These are phyloP conservation scores for Delia radicum DNA, from an alignment of 1,140 invertebrate genomes.

Conservation along the genomic window DNA sequence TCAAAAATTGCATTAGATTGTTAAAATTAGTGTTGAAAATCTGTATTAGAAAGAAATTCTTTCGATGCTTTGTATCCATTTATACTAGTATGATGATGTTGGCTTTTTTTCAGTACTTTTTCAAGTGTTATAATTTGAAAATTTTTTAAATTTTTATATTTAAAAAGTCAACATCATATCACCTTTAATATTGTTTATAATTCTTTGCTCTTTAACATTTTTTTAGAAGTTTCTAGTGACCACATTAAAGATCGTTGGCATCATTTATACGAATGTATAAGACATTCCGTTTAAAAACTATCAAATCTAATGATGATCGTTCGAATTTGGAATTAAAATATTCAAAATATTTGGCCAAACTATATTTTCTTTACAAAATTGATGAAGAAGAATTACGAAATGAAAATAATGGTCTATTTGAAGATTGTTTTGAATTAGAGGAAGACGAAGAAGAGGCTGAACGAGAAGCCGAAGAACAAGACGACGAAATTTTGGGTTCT, in stretches of 20 bases:
- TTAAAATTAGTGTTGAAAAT: too few species aligned
- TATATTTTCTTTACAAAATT: constrained; percentile 51
- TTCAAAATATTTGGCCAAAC: constrained; percentile 47
- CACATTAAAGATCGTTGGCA: constrained; percentile 49
- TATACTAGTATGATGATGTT: too few species aligned
- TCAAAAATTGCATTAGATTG: too few species aligned
- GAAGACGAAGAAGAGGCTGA: background rate
- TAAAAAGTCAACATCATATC: too few species aligned
- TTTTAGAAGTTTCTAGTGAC: constrained; percentile 32
- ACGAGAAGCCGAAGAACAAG: background rate
- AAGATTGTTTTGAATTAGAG: constrained; percentile 7
- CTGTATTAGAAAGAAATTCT: too few species aligned
- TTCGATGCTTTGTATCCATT: too few species aligned
- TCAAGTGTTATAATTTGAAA: too few species aligned
- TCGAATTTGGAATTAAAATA: constrained; percentile 49
- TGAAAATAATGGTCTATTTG: constrained; percentile 36
- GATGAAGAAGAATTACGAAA: constrained; percentile 48
- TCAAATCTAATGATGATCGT: constrained; percentile 41
- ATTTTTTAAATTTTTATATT: background rate
- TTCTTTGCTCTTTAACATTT: background rate
- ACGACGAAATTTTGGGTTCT: background rate
- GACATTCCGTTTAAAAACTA: constrained; percentile 47
- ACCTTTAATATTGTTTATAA: too few species aligned
- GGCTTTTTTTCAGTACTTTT: too few species aligned
- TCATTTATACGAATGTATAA: constrained; percentile 54